phyloP scores from a whole-genome alignment of 2,888 invertebrate species.

The Cyclophora albipunctata region DNA sequence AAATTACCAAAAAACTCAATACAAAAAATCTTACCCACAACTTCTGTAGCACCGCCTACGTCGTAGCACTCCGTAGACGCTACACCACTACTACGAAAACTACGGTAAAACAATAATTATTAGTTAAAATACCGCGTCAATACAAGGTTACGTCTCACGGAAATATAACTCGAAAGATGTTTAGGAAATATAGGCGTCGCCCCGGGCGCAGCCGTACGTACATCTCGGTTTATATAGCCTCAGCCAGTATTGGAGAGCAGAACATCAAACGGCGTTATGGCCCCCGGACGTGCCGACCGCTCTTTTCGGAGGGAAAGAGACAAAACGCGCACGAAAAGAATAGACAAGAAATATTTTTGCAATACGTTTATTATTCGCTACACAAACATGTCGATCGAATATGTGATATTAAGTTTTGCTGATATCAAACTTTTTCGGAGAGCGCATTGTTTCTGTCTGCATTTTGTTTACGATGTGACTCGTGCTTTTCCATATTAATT shows the following conservation, averaged over 20 bases:
- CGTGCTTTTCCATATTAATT: too few relatives aligned
- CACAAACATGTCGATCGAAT: constrained; percentile 53
- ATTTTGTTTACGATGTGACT: too few relatives aligned
- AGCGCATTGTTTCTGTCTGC: too few relatives aligned
- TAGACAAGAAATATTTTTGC: constrained; percentile 52
- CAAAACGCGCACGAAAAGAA: constrained; percentile 37
- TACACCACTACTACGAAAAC: constrained; percentile 7
- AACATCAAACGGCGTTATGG: constrained; percentile 74
- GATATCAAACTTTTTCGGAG: constrained; percentile 26
- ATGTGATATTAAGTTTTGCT: constrained; percentile 30
- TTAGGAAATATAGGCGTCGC: constrained; percentile 74
- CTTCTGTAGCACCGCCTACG: constrained; percentile 7
- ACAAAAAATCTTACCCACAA: background rate
- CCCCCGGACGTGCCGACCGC: constrained; percentile 69
- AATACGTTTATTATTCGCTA: constrained; percentile 66
- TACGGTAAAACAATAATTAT: constrained; percentile 6
- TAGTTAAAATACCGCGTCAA: constrained; percentile 26
- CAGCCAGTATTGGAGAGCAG: constrained; percentile 74
- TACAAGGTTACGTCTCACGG: constrained; percentile 58
- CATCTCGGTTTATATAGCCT: constrained; percentile 68
- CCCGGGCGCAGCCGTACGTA: constrained; percentile 68
- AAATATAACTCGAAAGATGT: constrained; percentile 70
- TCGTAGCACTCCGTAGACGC: constrained; percentile 10
- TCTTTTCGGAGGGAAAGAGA: constrained; percentile 47
- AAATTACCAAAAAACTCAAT: constrained; percentile 1